phyloP scores from a whole-genome alignment of 2,113 vertebrate genomes.

The Oncorhynchus keta region DNA sequence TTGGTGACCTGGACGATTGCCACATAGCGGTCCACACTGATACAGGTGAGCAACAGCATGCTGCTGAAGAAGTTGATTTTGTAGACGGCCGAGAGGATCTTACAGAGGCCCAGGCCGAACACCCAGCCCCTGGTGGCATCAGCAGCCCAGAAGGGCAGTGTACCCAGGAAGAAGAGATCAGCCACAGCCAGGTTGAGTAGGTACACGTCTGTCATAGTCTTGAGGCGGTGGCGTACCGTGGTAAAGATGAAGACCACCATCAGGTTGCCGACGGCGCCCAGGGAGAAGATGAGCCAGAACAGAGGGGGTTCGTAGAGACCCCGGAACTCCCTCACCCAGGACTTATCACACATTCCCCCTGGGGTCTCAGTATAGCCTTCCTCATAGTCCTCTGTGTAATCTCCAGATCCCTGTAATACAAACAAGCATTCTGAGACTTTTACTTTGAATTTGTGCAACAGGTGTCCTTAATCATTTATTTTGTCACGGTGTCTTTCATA shows the following conservation, averaged over 20 bases:
- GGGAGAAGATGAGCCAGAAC: constrained; percentile 80
- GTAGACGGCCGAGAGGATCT: constrained; percentile 78
- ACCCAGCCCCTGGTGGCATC: constrained; percentile 75
- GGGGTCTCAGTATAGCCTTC: not conserved
- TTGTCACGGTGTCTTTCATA: not conserved
- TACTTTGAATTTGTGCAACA: no score
- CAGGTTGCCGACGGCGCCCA: constrained; percentile 81
- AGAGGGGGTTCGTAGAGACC: constrained; percentile 74
- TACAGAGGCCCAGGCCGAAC: constrained; percentile 78
- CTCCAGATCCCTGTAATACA: constrained; percentile 24
- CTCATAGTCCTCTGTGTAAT: constrained; percentile 19
- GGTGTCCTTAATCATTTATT: not conserved
- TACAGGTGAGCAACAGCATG: constrained; percentile 85
- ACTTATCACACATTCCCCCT: constrained; percentile 64
- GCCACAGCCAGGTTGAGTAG: constrained; percentile 85
- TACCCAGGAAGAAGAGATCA: constrained; percentile 84
- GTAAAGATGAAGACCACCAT: constrained; percentile 82
- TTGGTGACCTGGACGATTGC: constrained; percentile 78
- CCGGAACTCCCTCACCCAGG: constrained; percentile 70
- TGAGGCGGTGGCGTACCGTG: constrained; percentile 76
- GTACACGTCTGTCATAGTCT: constrained; percentile 84
- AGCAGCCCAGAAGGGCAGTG: constrained; percentile 87
- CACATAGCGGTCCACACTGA: constrained; percentile 88
- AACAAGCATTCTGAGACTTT: not conserved
- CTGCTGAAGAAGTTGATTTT: constrained; percentile 90